Percentiles rank a stretch among this genome's conserved stretches.
These are phyloP conservation scores for Champsocephalus esox DNA, from an alignment of 2,797 vertebrate genomes.

Conservation along the genomic window DNA sequence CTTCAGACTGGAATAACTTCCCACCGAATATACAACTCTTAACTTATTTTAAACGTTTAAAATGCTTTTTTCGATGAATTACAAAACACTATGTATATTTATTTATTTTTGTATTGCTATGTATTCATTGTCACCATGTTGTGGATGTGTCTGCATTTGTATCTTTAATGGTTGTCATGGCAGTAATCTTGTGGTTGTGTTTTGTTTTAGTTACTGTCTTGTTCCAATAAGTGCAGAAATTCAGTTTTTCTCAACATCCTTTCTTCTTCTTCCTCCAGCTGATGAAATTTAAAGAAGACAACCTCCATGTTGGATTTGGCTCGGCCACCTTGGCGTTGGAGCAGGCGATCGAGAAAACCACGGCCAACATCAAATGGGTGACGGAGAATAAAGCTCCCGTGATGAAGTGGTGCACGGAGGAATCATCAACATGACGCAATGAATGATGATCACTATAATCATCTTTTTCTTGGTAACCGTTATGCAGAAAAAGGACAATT, in stretches of 20 bases:
- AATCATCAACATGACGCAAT: slow-evolving; percentile 36
- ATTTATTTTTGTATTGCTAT: too few species aligned
- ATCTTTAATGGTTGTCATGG: too few species aligned
- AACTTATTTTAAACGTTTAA: too few species aligned
- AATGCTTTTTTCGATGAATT: too few species aligned
- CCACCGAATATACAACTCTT: too few species aligned
- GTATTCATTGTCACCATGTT: too few species aligned
- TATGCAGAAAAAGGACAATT: background rate
- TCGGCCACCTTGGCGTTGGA: slow-evolving; percentile 89
- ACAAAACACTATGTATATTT: too few species aligned
- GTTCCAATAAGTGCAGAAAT: background rate
- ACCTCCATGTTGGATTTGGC: slow-evolving; percentile 88
- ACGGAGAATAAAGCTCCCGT: slow-evolving; percentile 83
- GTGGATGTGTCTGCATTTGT: too few species aligned
- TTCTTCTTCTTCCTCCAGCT: slow-evolving; percentile 78
- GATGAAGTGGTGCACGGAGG: slow-evolving; percentile 82
- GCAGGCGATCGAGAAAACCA: slow-evolving; percentile 92
- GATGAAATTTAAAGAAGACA: slow-evolving; percentile 88
- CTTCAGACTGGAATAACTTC: too few species aligned
- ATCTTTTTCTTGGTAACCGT: background rate
- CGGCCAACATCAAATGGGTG: slow-evolving; percentile 93
- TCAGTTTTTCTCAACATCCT: background rate
- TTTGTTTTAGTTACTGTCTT: too few species aligned
- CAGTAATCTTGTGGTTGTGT: too few species aligned
- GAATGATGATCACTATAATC: slow-evolving; percentile 28